Base-by-base conservation (phyloP, 1,140 invertebrate species). In the Drosophila seguyi region DNA sequence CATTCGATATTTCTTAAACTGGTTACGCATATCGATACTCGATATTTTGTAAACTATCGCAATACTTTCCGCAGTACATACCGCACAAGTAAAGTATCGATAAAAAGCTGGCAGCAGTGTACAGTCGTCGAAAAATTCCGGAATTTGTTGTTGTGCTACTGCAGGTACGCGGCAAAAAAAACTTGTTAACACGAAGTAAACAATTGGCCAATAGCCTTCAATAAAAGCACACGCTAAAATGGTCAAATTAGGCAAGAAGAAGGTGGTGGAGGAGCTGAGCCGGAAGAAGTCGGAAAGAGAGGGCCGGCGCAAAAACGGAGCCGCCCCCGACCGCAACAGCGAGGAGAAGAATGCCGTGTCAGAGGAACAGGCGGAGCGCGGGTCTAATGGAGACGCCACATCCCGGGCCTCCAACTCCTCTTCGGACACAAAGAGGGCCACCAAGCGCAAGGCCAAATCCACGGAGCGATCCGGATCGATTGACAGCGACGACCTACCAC, bases 241-340 rank as follows among this genome's bases (percentile, higher is more conserved):
- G 84, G 80, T 50, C 0, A 88, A 88, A 31, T 27, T 75, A 6
- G 85, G 85, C 2, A 90, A 81, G 41, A 88, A 53, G 27, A 85
- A 81, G 38, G 42, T 68, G 6, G 53, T 48, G 1, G 73, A 78
- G 22, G 76, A 79, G 29, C n/a, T 59, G 0, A 55, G 47, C 48
- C 82, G 66, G 14, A 83, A 47, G 38, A 86, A 76, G 60, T 22
- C 47, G 2, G 62, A 50, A 13, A 58, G 31, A 31, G 71, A 50
- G 31, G 56, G 34, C 34, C 58, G 71, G 14, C 58, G 57, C 20
- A 76, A 47, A 38, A 76, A 68, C 38, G 73, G 74, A 13, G 45
- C 34, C 27, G 48, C 61, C 76, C 65, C 67, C 25, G 75, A 80
- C 22, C 50, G 44, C 47, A 86, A 69, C 13, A 75, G 81, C 56